Evolutionary conservation across 2,888 invertebrate species (phyloP).

Genomic region (Beris chalybata): DNA sequence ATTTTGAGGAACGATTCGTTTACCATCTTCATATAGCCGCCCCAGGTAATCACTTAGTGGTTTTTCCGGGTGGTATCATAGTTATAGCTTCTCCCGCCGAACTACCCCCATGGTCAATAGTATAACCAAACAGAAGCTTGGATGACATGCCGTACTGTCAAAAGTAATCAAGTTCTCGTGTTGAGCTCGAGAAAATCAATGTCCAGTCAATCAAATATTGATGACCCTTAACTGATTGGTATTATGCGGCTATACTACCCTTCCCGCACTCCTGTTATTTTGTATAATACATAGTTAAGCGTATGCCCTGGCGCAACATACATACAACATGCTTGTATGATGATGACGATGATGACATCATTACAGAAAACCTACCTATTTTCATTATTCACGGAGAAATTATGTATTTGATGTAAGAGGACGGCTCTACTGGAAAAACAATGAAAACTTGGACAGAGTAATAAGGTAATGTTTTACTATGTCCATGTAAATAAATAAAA

Average conservation of each 20-base stretch:
- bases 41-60: conserved; percentile 20
- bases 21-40: conserved; percentile 1
- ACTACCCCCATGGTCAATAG: neutral
- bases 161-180: conserved; percentile 27
- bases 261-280: too few relatives aligned
- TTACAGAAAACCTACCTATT: conserved; percentile 17
- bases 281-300: neutral
- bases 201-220: conserved; percentile 32
- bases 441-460: neutral
- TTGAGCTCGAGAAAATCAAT: conserved; percentile 28
- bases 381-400: conserved; percentile 22
- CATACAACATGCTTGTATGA: too few relatives aligned
- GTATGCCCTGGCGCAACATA: neutral
- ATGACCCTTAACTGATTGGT: conserved; percentile 30
- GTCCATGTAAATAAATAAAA: conserved; percentile 29
- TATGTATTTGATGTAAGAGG: conserved; percentile 13
- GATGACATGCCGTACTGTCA: conserved; percentile 27
- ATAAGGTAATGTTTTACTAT: conserved; percentile 21
- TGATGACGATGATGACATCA: conserved; percentile 26
- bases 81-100: neutral
- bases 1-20: conserved; percentile 16
- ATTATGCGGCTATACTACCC: neutral
- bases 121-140: conserved; percentile 22
- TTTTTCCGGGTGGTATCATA: neutral
- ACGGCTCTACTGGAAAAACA: neutral